Percentiles rank a stretch among this genome's conserved stretches.
Conservation (phyloP, 2,888 invertebrate species). For the Drosophila seclusa region DNA sequence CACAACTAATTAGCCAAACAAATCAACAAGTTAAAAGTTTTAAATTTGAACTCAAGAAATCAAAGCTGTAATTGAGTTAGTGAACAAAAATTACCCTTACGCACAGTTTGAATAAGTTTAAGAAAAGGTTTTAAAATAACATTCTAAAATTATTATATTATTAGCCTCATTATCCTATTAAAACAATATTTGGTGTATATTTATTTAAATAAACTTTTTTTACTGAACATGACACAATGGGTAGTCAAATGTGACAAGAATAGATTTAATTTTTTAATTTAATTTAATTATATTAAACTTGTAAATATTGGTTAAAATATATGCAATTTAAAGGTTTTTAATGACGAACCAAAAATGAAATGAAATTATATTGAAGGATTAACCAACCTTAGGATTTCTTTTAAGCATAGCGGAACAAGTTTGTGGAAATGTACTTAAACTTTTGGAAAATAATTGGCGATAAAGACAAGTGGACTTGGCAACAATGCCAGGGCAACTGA, state of each 20-base stretch:
- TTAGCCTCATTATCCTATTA: neutral
- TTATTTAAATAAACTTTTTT: neutral
- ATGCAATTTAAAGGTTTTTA: neutral
- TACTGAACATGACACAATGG: neutral
- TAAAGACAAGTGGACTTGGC: slow-evolving; percentile 63
- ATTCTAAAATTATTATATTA: neutral
- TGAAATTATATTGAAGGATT: neutral
- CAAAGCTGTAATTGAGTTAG: neutral
- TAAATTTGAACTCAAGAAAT: neutral
- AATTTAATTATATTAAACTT: neutral
- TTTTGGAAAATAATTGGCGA: slow-evolving; percentile 33
- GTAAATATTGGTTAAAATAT: neutral
- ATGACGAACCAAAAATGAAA: neutral
- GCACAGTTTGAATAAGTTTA: neutral
- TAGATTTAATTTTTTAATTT: no score
- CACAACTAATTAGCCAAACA: neutral
- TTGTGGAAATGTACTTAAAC: slow-evolving; percentile 4
- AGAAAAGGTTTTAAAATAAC: neutral
- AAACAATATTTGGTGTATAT: neutral
- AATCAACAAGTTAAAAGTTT: neutral
- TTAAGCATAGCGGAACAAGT: slow-evolving; percentile 24
- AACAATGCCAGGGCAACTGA: slow-evolving; percentile 65
- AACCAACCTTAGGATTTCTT: slow-evolving; percentile 47
- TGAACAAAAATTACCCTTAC: neutral
- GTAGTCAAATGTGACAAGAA: neutral